phyloP scores from a whole-genome alignment of 2,888 invertebrate genomes.

The Gymnoscelis rufifasciata region DNA sequence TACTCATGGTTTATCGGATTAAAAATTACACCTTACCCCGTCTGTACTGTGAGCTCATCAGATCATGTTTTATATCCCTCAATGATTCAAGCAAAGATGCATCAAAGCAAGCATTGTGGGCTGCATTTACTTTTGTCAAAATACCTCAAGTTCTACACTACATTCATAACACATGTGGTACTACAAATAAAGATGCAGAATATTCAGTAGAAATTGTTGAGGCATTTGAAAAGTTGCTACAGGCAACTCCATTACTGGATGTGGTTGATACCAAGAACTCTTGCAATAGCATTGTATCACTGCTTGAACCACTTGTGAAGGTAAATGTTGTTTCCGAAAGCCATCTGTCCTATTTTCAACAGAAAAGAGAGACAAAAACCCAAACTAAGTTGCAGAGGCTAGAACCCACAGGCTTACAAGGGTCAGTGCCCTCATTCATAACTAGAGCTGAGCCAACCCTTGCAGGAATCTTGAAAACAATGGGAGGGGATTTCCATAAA shows the following conservation, averaged over 20 bases:
- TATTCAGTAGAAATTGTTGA: conserved; percentile 87
- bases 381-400: conserved; percentile 80
- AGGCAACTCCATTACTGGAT: conserved; percentile 90
- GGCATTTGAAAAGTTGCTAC: conserved; percentile 90
- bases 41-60: conserved; percentile 92
- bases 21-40: conserved; percentile 90
- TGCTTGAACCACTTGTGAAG: conserved; percentile 90
- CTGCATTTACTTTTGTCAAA: conserved; percentile 95
- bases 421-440: conserved; percentile 87
- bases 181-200: conserved; percentile 80
- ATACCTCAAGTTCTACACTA: conserved; percentile 89
- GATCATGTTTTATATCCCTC: conserved; percentile 93
- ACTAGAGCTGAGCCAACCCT: conserved; percentile 93
- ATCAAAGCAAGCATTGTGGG: conserved; percentile 93
- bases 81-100: conserved; percentile 89
- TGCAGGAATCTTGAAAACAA: conserved; percentile 91
- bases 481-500: conserved; percentile 93
- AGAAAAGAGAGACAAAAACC: conserved; percentile 81
- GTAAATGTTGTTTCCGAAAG: conserved; percentile 88
- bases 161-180: conserved; percentile 79
- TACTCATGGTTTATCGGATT: conserved; percentile 90
- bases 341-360: conserved; percentile 84
- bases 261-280: conserved; percentile 93
- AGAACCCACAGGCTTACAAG: conserved; percentile 83
- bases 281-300: conserved; percentile 91